Evolutionary conservation across 2,888 invertebrate species (phyloP), one percentile per base, ranked within the genome.

Genomic region (Trichopria drosophilae): DNA sequence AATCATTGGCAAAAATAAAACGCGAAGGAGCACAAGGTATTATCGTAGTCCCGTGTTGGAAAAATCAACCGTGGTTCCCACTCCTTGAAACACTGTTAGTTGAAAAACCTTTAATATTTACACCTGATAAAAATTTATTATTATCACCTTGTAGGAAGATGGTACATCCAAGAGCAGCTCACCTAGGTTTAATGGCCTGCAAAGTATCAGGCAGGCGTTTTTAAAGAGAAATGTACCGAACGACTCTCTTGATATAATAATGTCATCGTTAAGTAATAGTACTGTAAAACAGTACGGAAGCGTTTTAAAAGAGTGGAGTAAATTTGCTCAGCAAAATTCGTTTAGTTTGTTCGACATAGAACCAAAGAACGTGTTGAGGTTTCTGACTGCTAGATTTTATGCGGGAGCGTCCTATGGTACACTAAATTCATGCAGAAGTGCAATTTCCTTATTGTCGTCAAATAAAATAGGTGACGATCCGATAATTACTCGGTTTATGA

Each of bases 1-100:
- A 43, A 35, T 18, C 29, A 6, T 9, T 54, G 6, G 16, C 6
- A n/a, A 54, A 54, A 43, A 54, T 57, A 6, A 43, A 23, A 28
- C 4, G 3, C 12, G 52, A 57, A 5, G 19, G 20, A 23, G 51
- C 53, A 29, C 36, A 26, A 7, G 48, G 53, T 9, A 51, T 57
- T 7, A 9, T 57, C 13, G 32, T 57, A 7, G 53, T 54, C 5
- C 52, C 57, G 2, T 34, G 46, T 12, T 54, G 56, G 56, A 35
- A 42, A 9, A 36, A 18, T 23, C 43, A 48, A 13, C 35, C 44
- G 6, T 51, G 51, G 55, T 55, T 42, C 16, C 48, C 53, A 1
- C 3, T 46, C 6, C 51, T 46, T 15, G 22, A 22, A 5, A 13
- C 34, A 10, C 13, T 51, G 12, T 13, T 50, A 15, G 12, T 37